Evolutionary conservation across 2,113 vertebrate species (phyloP), one percentile per base, ranked within the genome.

Genomic region (Xiphias gladius): DNA sequence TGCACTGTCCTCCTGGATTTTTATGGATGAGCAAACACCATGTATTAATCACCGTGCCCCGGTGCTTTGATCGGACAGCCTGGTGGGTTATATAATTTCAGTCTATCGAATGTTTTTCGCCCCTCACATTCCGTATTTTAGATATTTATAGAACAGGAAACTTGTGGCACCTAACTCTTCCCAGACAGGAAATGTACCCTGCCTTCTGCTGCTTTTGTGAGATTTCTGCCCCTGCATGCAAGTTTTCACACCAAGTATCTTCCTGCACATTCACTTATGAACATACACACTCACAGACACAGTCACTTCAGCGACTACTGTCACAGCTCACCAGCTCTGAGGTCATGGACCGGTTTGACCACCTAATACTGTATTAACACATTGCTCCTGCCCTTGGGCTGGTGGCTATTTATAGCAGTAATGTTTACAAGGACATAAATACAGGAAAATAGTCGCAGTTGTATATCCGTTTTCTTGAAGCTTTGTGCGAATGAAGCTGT

Each of bases 121-220:
- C 24, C 54, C 59, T 69, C 73, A 76, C 91, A 92, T 93, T 92
- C 90, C 89, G 91, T 86, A 83, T 89, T 90, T 86, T 55, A 65
- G 85, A 43, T 93, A 91, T 93, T 92, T 87, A 88, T 90, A 91
- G 87, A 88, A 87, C 88, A 91, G 91, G 91, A 92, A 94, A 86
- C 85, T 32, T 79, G 82, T 91, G 86, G 89, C 90, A 92, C 88
- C 89, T 91, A 82, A 82, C 67, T 88, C 59, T 79, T 89, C 73
- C 78, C 65, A 67, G 77, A 87, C 84, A 92, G 91, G 89, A 93
- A 90, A 79, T 69, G 70, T 77, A 72, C 67, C 58, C 85, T 62
- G 67, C 79, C 71, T 84, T 83, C 68, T 84, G 72, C 71, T 41
- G 65, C 68, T 73, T 77, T 80, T 92, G 87, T 80, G 35, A 79